phyloP scores from a whole-genome alignment of 2,888 invertebrate genomes.

The Tuberolachnus salignus region DNA sequence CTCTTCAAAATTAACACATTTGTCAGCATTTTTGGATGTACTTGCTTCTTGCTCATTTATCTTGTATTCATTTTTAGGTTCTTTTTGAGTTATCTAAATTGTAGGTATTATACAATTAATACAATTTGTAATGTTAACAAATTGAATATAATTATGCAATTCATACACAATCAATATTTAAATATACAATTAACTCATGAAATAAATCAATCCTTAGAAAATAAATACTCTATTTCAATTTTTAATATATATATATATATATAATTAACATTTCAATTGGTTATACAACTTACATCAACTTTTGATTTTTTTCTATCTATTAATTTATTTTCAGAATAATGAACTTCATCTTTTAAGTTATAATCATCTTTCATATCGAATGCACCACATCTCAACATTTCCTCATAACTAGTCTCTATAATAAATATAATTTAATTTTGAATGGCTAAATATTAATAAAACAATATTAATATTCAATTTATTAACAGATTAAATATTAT shows the following conservation, averaged over 20 bases:
- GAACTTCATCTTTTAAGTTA: conserved; percentile 40
- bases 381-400: conserved; percentile 39
- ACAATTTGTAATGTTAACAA: neutral
- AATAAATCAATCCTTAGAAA: neutral
- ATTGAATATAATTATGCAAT: neutral
- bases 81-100: conserved; percentile 19
- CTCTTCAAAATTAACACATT: conserved; percentile 21
- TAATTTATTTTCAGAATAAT: conserved; percentile 36
- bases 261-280: neutral
- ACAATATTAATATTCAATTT: neutral
- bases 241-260: neutral
- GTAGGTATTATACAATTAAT: neutral
- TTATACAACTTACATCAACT: conserved; percentile 26
- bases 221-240: neutral
- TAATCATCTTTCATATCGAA: conserved; percentile 45
- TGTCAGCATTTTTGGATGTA: conserved; percentile 33
- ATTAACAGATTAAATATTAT: neutral
- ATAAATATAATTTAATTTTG: neutral
- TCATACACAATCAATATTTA: neutral
- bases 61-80: conserved; percentile 28
- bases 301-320: conserved; percentile 38
- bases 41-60: neutral
- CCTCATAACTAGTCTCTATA: conserved; percentile 22
- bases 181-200: neutral
- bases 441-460: too few species aligned